phyloP scores from a whole-genome alignment of 2,888 invertebrate genomes.

The Tanytarsus gracilentus region DNA sequence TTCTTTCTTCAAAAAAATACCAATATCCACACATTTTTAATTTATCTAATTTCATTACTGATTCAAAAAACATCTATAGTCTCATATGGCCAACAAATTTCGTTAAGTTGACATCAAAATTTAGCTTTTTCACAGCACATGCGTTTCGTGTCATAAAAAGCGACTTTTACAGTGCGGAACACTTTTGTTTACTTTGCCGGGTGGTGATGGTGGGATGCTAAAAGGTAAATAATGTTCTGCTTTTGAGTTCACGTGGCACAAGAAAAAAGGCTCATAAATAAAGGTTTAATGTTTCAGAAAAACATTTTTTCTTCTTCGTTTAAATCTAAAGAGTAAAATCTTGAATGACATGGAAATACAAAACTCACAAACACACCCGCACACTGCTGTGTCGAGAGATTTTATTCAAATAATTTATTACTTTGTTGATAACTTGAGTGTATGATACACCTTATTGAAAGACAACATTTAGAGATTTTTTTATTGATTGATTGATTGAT shows the following conservation, averaged over 20 bases:
- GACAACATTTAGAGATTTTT: too few relatives aligned
- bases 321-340: too few relatives aligned
- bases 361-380: too few relatives aligned
- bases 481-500: too few relatives aligned
- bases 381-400: too few relatives aligned
- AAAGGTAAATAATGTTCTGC: slow-evolving; percentile 4
- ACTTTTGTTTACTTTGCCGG: not conserved
- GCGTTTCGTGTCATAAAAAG: not conserved
- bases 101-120: slow-evolving; percentile 8
- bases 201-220: not conserved
- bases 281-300: not conserved
- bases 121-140: not conserved
- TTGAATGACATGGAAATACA: too few relatives aligned
- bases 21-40: not conserved
- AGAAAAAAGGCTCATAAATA: not conserved
- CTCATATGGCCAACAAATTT: slow-evolving; percentile 24
- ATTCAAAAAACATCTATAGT: not conserved
- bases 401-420: too few relatives aligned
- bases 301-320: not conserved
- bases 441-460: too few relatives aligned
- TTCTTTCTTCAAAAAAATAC: not conserved
- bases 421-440: too few relatives aligned
- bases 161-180: too few relatives aligned
- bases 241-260: not conserved
- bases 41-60: too few relatives aligned